phyloP scores from a whole-genome alignment of 2,888 invertebrate genomes.

The Galerucella pusilla region DNA sequence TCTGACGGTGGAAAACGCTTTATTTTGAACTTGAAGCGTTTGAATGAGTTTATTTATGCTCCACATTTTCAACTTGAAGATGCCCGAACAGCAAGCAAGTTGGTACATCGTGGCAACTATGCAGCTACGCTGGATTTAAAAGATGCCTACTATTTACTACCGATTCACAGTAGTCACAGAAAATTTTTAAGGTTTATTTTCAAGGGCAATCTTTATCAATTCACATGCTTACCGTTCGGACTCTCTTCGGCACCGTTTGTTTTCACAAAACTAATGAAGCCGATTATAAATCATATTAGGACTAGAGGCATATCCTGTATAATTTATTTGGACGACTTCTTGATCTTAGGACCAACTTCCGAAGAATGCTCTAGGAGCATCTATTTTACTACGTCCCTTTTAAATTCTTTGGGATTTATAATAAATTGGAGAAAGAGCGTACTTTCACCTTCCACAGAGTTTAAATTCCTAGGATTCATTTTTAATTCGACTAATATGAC shows the following conservation, averaged over 20 bases:
- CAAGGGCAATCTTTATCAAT: conserved; percentile 45
- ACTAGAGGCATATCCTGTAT: conserved; percentile 38
- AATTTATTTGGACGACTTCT: conserved; percentile 46
- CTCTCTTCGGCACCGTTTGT: conserved; percentile 44
- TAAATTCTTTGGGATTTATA: conserved; percentile 29
- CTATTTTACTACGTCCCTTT: neutral
- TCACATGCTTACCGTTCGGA: conserved; percentile 50
- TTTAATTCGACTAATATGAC: conserved; percentile 14
- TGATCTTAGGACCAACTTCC: conserved; percentile 34
- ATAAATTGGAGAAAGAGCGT: conserved; percentile 35
- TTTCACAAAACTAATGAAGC: conserved; percentile 52
- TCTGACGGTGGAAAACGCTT: conserved; percentile 41
- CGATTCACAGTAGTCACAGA: conserved; percentile 42
- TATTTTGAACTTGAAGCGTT: conserved; percentile 49
- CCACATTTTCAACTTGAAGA: conserved; percentile 53
- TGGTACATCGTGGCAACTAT: conserved; percentile 40
- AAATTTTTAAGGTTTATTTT: conserved; percentile 50
- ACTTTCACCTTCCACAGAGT: conserved; percentile 24
- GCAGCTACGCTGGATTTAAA: conserved; percentile 41
- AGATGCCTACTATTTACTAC: conserved; percentile 48
- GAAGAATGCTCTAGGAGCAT: conserved; percentile 12
- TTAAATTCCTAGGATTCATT: conserved; percentile 31
- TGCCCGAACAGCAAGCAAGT: conserved; percentile 42
- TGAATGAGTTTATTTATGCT: conserved; percentile 44
- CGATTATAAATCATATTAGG: conserved; percentile 40